A percentile compares a stretch with the other conserved stretches of the same genome.
These are phyloP conservation scores for Glaucidium brasilianum DNA, from an alignment of 2,113 vertebrate species.

Conservation along the genomic window DNA sequence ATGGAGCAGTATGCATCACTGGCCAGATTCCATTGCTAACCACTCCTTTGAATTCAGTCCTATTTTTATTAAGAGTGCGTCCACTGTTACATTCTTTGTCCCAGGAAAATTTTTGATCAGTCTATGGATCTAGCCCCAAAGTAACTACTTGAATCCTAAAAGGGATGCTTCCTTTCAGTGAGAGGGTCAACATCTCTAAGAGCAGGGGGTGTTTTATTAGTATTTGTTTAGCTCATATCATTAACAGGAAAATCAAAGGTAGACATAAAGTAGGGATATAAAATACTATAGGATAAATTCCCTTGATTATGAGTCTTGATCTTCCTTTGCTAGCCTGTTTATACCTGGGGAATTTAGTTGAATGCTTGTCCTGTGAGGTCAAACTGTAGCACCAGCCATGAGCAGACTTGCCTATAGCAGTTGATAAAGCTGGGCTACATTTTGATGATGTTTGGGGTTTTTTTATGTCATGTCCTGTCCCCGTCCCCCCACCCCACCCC, in stretches of 20 bases:
- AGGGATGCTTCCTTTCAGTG: neutral
- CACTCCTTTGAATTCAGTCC: neutral
- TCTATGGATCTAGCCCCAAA: neutral
- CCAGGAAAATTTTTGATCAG: neutral
- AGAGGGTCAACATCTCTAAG: neutral
- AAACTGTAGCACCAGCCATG: neutral
- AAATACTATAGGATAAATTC: neutral
- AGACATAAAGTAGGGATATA: neutral
- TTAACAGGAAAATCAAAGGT: neutral
- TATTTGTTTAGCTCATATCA: neutral
- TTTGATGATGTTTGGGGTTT: neutral
- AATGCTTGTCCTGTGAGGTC: neutral
- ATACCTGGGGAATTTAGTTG: neutral
- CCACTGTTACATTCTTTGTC: neutral
- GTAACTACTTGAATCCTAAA: neutral
- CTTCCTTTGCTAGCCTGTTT: neutral
- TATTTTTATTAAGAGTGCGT: neutral
- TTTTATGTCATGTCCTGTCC: too few species aligned
- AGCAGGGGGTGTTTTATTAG: neutral
- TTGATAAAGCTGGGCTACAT: neutral
- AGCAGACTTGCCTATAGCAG: neutral
- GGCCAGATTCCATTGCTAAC: neutral
- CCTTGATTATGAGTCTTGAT: neutral
- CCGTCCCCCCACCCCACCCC: rapidly evolving
- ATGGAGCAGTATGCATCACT: neutral